These are phyloP conservation scores for Exocentrus adspersus DNA, from an alignment of 2,888 invertebrate species.

Conservation along the genomic window DNA sequence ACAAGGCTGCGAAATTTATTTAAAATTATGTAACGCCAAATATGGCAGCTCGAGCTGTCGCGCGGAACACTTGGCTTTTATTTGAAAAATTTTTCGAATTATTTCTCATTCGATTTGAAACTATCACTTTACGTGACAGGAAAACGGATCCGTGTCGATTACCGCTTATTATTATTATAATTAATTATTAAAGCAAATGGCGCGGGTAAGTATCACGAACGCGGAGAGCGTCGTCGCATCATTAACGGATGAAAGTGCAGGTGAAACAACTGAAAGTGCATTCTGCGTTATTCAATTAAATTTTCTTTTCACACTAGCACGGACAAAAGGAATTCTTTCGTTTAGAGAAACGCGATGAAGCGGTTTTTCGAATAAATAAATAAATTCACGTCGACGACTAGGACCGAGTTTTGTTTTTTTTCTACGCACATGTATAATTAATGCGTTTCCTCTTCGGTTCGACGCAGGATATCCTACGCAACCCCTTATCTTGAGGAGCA, in stretches of 20 bases:
- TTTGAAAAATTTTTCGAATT: too few species aligned
- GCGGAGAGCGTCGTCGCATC: neutral
- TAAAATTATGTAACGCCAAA: conserved; percentile 3
- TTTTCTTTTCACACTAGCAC: conserved; percentile 41
- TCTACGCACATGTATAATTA: neutral
- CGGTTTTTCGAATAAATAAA: too few species aligned
- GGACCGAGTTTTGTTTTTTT: too few species aligned
- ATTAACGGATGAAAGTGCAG: conserved; percentile 16
- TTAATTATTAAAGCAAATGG: neutral
- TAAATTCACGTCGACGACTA: too few species aligned
- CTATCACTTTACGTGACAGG: too few species aligned
- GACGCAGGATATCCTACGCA: conserved; percentile 1
- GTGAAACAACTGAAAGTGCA: conserved; percentile 37
- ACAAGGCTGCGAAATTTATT: conserved; percentile 19
- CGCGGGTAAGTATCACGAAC: neutral
- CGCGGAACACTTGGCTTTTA: neutral
- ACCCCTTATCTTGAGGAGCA: too few species aligned
- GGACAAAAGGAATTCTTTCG: conserved; percentile 32
- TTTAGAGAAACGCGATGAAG: conserved; percentile 35
- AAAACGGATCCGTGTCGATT: neutral
- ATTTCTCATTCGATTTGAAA: too few species aligned
- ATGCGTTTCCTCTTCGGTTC: too few species aligned
- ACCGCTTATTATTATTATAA: too few species aligned
- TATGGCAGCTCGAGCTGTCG: conserved; percentile 5
- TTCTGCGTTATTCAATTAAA: conserved; percentile 33